phyloP scores from a whole-genome alignment of 2,797 vertebrate genomes.

The Malacoctenus gilli region DNA sequence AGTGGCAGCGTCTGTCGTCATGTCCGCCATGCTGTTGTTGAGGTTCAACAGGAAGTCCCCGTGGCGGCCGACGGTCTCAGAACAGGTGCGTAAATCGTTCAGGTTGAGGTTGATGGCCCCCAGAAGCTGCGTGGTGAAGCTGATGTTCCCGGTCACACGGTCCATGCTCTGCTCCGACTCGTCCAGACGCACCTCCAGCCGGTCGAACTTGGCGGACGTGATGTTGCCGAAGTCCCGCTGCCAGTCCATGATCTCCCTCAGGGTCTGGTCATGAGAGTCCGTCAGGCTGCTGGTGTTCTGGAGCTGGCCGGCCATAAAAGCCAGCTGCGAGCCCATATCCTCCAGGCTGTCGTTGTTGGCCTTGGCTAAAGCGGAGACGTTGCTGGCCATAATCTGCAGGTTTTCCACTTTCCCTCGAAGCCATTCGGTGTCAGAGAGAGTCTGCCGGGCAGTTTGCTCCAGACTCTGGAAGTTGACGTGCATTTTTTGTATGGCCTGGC shows the following conservation, averaged over 20 bases:
- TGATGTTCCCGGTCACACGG: slow-evolving; percentile 92
- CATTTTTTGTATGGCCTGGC: slow-evolving; percentile 88
- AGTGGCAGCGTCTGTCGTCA: slow-evolving; percentile 82
- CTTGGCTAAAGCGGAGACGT: slow-evolving; percentile 87
- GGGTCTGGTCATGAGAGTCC: slow-evolving; percentile 87
- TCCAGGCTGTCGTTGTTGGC: slow-evolving; percentile 91
- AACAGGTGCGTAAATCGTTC: slow-evolving; percentile 89
- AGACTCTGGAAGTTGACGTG: slow-evolving; percentile 90
- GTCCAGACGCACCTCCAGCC: slow-evolving; percentile 88
- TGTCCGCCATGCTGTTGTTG: slow-evolving; percentile 86
- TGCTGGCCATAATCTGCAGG: slow-evolving; percentile 86
- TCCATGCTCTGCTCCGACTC: slow-evolving; percentile 88
- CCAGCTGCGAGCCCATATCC: slow-evolving; percentile 88
- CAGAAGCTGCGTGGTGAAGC: slow-evolving; percentile 92
- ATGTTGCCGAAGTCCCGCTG: slow-evolving; percentile 89
- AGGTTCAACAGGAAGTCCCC: slow-evolving; percentile 88
- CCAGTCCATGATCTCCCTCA: slow-evolving; percentile 88
- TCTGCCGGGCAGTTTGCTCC: slow-evolving; percentile 89
- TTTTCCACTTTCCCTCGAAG: slow-evolving; percentile 89
- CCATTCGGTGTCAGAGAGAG: slow-evolving; percentile 89
- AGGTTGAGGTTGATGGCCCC: slow-evolving; percentile 90
- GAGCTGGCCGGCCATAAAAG: slow-evolving; percentile 84
- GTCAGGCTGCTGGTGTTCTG: slow-evolving; percentile 89
- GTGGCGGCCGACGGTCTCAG: slow-evolving; percentile 89
- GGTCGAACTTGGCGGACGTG: slow-evolving; percentile 85